These are phyloP conservation scores for Nomada flava DNA, from an alignment of 2,888 invertebrate species.

Conservation along the genomic window DNA sequence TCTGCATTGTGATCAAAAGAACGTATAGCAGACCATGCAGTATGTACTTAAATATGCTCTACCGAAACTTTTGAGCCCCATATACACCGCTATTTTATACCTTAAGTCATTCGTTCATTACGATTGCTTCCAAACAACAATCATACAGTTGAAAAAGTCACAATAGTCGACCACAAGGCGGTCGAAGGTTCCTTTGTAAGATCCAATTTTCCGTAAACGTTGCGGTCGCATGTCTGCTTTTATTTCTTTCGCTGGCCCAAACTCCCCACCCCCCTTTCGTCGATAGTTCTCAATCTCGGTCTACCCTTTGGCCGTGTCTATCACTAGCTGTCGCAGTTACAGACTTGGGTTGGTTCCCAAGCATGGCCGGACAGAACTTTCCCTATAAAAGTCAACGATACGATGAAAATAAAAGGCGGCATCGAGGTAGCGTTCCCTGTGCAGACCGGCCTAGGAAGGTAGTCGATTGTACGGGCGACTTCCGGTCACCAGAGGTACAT, in stretches of 20 bases:
- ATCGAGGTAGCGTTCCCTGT: slow-evolving; percentile 61
- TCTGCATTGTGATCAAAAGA: no score
- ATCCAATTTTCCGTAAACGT: slow-evolving; percentile 80
- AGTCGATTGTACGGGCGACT: slow-evolving; percentile 39
- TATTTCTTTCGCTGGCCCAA: slow-evolving; percentile 14
- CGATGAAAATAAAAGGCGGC: slow-evolving; percentile 76
- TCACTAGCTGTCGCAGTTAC: slow-evolving; percentile 53
- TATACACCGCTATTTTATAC: no score
- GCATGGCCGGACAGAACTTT: slow-evolving; percentile 73
- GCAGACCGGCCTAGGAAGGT: slow-evolving; percentile 11
- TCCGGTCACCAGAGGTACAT: slow-evolving; percentile 38
- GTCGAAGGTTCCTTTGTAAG: slow-evolving; percentile 73
- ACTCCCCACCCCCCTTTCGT: neutral
- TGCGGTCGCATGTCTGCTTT: slow-evolving; percentile 50
- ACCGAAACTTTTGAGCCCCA: no score
- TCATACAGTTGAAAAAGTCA: slow-evolving; percentile 14
- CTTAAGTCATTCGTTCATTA: no score
- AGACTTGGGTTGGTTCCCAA: slow-evolving; percentile 63
- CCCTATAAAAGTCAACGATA: slow-evolving; percentile 79
- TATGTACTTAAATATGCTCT: no score
- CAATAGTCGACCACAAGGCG: neutral
- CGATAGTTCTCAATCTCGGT: slow-evolving; percentile 50
- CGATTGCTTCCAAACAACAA: no score
- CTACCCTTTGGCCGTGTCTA: slow-evolving; percentile 44
- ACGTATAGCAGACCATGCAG: no score